These are phyloP conservation scores for Sipunculus nudus DNA, from an alignment of 2,888 invertebrate species.

Conservation along the genomic window DNA sequence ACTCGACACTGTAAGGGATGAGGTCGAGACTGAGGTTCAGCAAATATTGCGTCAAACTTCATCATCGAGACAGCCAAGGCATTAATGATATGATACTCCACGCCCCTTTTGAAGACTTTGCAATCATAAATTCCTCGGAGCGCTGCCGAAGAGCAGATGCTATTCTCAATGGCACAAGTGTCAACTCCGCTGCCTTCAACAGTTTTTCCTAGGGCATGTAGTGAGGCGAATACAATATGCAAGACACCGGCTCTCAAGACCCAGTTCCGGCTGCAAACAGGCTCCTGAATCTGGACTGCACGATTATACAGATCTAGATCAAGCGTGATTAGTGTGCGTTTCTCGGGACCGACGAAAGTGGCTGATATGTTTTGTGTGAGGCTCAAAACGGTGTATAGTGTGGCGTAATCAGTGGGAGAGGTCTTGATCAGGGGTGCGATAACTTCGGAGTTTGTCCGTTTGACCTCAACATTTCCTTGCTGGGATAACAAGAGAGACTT, in stretches of 20 bases:
- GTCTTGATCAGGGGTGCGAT: slow-evolving; percentile 18
- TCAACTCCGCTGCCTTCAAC: slow-evolving; percentile 21
- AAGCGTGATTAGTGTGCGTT: slow-evolving; percentile 14
- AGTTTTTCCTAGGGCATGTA: slow-evolving; percentile 28
- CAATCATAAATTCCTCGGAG: slow-evolving; percentile 20
- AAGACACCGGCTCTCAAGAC: slow-evolving; percentile 6
- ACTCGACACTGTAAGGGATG: neutral
- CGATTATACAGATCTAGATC: slow-evolving; percentile 19
- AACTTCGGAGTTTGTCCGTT: too few species aligned
- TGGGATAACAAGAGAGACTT: too few species aligned
- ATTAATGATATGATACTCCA: slow-evolving; percentile 16
- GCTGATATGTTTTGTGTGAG: slow-evolving; percentile 19
- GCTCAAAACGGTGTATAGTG: slow-evolving; percentile 18
- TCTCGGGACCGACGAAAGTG: slow-evolving; percentile 18
- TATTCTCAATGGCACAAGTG: slow-evolving; percentile 25
- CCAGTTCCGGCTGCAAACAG: slow-evolving; percentile 24
- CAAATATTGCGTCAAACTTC: neutral
- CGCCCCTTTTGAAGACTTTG: slow-evolving; percentile 26
- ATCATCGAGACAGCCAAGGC: slow-evolving; percentile 7
- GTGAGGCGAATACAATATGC: slow-evolving; percentile 25
- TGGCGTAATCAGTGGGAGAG: slow-evolving; percentile 16
- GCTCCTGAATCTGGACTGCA: slow-evolving; percentile 16
- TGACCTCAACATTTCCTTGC: too few species aligned
- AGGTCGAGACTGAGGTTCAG: neutral
- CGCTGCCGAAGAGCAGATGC: slow-evolving; percentile 21